Base-by-base conservation (phyloP, 2,888 invertebrate genomes). In the Folsomia manolachei region DNA sequence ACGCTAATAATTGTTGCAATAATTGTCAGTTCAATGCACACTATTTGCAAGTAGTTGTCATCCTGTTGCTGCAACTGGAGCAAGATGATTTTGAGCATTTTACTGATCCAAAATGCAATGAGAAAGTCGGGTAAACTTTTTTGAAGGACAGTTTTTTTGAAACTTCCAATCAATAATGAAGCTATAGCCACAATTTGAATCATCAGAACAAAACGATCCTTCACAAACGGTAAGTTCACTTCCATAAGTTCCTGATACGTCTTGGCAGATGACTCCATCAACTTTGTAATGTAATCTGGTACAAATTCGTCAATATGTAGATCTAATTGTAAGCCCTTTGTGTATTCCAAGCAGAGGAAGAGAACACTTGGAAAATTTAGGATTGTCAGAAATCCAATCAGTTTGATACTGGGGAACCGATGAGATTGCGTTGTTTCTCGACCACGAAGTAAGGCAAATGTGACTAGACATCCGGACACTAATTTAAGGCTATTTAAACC, bases 101-200 rank as follows among this genome's bases (percentile, higher is more conserved):
- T 61, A 25, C 66, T 21, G 18, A 73, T 52, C 78, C 78, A 78
- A 23, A 75, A 26, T 11, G 65, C 62, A 26, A 68, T 67, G 23
- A 75, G 63, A 11, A 75, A 19, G 63, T 78, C 71, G 1, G 78
- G 75, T 7, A 78, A 11, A 18, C 63, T 69, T 69, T 75, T 65
- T 70, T 70, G 66, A 1, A 71, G 27, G 2, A 70, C 19, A n/a
- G n/a, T n/a, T n/a, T n/a, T n/a, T n/a, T n/a, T n/a, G 23, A 11
- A n/a, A 11, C 56, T 52, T 24, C 67, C 39, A 1, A 56, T 2
- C 26, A 67, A n/a, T 52, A 52, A 56, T 21, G 23, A 26, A 9
- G 11, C 18, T 2, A 67, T 7, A n/a, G 21, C 56, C 7, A 56
- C 56, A 19, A 21, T 56, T 56, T 56, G 56, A n/a, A 18, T 19